phyloP scores from a whole-genome alignment of 2,888 invertebrate species.

The Dasypogon diadema region DNA sequence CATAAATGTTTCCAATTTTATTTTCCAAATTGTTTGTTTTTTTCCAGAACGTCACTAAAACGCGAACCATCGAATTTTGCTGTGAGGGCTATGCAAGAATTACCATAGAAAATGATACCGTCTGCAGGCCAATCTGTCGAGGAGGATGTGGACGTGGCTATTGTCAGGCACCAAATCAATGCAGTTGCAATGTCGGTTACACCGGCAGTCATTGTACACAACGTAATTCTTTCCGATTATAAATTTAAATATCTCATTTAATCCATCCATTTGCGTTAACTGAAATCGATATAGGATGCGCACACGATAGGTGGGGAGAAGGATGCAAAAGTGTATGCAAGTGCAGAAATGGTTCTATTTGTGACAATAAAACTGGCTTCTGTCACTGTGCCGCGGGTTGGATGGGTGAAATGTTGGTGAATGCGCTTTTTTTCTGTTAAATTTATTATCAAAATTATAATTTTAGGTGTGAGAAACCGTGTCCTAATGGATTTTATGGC shows the following conservation, averaged over 20 bases:
- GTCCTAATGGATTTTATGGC: constrained; percentile 65
- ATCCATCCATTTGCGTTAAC: background rate
- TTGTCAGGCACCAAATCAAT: constrained; percentile 74
- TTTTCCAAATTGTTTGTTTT: no score
- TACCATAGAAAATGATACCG: constrained; percentile 64
- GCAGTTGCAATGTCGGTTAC: constrained; percentile 72
- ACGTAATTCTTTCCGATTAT: constrained; percentile 63
- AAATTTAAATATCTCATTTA: constrained; percentile 61
- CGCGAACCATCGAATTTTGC: constrained; percentile 77
- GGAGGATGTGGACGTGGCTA: constrained; percentile 68
- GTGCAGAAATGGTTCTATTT: constrained; percentile 74
- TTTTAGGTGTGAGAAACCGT: constrained; percentile 65
- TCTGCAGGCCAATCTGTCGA: constrained; percentile 67
- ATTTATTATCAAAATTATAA: background rate
- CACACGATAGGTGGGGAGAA: constrained; percentile 79
- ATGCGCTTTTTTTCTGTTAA: background rate
- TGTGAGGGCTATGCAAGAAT: constrained; percentile 80
- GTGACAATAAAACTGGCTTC: constrained; percentile 74
- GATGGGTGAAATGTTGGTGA: constrained; percentile 77
- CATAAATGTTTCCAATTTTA: no score
- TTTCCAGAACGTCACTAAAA: constrained; percentile 77
- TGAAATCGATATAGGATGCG: constrained; percentile 72
- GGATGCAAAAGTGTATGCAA: constrained; percentile 77
- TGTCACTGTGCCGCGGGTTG: constrained; percentile 78
- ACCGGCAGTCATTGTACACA: constrained; percentile 66